Conservation (phyloP, 2,888 invertebrate species). For the Papilio protenor region DNA sequence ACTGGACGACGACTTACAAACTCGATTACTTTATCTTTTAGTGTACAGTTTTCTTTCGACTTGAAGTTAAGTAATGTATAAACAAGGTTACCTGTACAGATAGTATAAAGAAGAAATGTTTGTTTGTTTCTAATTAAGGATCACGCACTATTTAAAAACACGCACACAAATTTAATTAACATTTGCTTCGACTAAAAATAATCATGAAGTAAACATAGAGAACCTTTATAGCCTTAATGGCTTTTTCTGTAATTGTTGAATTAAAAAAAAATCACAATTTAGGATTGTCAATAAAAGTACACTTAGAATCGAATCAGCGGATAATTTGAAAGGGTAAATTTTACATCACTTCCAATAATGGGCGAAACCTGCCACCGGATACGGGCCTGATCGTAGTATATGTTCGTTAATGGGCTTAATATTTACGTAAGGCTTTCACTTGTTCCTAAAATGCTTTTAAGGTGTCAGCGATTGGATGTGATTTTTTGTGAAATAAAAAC, state of each 20-base stretch:
- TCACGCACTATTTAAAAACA: not conserved
- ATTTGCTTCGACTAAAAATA: not conserved
- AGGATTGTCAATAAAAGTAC: conserved; percentile 24
- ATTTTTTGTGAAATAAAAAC: conserved; percentile 32
- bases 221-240: not conserved
- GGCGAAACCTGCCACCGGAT: conserved; percentile 30
- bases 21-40: conserved; percentile 26
- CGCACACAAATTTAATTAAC: not conserved
- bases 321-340: conserved; percentile 33
- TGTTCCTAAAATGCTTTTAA: conserved; percentile 38
- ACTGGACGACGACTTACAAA: conserved; percentile 19
- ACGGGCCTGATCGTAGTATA: conserved; percentile 8
- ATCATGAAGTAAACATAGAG: not conserved
- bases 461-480: not conserved
- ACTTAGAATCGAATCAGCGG: conserved; percentile 13
- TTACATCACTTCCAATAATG: conserved; percentile 38
- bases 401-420: conserved; percentile 35
- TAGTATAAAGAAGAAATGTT: not conserved
- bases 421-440: conserved; percentile 32
- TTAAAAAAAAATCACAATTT: conserved; percentile 1
- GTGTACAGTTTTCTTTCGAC: not conserved
- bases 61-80: not conserved
- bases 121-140: not conserved
- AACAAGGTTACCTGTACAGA: not conserved
- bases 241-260: not conserved